Evolutionary conservation across 2,888 invertebrate species (phyloP).

Genomic region (Pseudeuparius sepicola): DNA sequence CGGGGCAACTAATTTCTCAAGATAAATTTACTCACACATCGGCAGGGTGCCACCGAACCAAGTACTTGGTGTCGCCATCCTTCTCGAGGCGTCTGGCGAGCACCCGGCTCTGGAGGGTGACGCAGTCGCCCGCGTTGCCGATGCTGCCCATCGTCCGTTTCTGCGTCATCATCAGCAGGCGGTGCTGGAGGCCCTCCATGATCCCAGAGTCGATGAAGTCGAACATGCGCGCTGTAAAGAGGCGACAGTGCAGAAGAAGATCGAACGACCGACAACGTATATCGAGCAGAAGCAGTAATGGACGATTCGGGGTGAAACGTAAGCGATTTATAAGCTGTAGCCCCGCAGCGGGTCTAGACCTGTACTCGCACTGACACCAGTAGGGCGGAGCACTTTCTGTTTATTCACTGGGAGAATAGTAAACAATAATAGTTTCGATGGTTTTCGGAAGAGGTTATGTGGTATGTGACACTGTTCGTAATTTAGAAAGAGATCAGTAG

Average conservation of each 20-base stretch:
- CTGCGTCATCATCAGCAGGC: conserved; percentile 52
- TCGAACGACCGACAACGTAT: conserved; percentile 5
- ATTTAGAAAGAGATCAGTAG: too few species aligned
- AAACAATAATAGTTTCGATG: too few species aligned
- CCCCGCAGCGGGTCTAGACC: too few species aligned
- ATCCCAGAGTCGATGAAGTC: conserved; percentile 89
- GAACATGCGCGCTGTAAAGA: conserved; percentile 73
- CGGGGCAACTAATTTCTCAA: too few species aligned
- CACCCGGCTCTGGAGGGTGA: conserved; percentile 61
- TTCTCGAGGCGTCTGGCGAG: conserved; percentile 55
- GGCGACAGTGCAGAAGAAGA: too few species aligned
- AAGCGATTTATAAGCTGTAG: too few species aligned
- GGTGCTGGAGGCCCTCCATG: conserved; percentile 86
- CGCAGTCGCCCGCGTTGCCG: conserved; percentile 51
- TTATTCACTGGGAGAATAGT: too few species aligned
- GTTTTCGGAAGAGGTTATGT: too few species aligned
- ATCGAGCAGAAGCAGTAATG: neutral
- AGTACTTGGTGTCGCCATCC: conserved; percentile 58
- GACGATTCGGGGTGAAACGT: neutral
- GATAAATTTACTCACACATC: conserved; percentile 69
- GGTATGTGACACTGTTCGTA: too few species aligned
- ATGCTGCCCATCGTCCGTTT: conserved; percentile 52
- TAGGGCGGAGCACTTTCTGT: too few species aligned
- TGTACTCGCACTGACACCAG: too few species aligned
- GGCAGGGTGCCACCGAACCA: conserved; percentile 69